Percentiles rank a stretch among this genome's conserved stretches.
Evolutionary conservation across 2,113 vertebrate species (phyloP).

Genomic region (Cyrtonyx montezumae): DNA sequence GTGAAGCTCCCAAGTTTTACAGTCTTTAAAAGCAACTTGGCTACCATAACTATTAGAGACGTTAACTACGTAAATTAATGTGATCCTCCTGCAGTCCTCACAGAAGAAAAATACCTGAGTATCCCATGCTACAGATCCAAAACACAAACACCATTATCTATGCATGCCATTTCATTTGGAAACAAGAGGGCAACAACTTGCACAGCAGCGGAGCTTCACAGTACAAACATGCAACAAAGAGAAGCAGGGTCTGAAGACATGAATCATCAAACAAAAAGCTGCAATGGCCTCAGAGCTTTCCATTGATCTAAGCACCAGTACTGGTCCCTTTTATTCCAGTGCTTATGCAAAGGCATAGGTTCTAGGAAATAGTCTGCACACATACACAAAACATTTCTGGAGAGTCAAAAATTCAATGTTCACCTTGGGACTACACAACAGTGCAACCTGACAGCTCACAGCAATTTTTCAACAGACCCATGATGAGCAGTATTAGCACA

Average conservation of each 20-base stretch:
- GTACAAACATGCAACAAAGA: not conserved
- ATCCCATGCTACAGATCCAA: not conserved
- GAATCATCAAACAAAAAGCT: not conserved
- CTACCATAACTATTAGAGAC: not conserved
- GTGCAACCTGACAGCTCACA: not conserved
- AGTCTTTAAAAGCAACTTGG: not conserved
- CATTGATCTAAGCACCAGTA: not conserved
- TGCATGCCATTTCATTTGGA: not conserved
- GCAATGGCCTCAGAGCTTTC: not conserved
- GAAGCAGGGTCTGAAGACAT: not conserved
- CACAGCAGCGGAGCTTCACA: not conserved
- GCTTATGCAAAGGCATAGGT: not conserved
- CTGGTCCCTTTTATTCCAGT: not conserved
- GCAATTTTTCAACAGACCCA: not conserved
- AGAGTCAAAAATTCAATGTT: not conserved
- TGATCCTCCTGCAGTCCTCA: not conserved
- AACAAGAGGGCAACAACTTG: not conserved
- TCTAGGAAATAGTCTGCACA: not conserved
- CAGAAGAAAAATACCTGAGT: not conserved
- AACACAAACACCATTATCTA: not conserved
- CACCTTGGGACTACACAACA: not conserved
- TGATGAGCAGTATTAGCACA: not conserved
- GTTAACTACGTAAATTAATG: not conserved
- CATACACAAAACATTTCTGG: not conserved
- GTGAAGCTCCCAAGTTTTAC: not conserved